Evolutionary conservation across 2,888 invertebrate species (phyloP).

Genomic region (Macrophya alboannulata): DNA sequence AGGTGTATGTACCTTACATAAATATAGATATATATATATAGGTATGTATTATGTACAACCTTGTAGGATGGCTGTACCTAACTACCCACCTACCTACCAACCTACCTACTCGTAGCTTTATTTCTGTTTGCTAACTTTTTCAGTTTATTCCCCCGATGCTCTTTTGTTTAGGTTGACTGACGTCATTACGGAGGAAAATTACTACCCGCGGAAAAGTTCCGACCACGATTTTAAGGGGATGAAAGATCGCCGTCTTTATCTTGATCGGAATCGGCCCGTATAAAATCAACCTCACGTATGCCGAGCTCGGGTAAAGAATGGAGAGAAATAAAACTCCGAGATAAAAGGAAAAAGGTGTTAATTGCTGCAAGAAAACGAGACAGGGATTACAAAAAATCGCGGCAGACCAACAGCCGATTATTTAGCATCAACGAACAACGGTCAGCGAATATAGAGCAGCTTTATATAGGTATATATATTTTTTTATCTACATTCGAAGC

Average conservation of each 20-base stretch:
- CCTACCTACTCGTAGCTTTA: background rate
- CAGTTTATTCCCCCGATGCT: background rate
- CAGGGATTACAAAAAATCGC: conserved; percentile 11
- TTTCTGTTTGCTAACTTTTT: conserved; percentile 36
- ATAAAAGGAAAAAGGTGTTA: conserved; percentile 22
- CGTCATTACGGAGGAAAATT: conserved; percentile 42
- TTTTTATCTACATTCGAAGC: background rate
- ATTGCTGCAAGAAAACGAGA: conserved; percentile 27
- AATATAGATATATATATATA: background rate
- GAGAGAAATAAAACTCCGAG: background rate
- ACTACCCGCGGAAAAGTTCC: background rate
- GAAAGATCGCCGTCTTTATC: conserved; percentile 11
- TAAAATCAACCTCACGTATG: conserved; percentile 22
- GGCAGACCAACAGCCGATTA: background rate
- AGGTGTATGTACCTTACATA: background rate
- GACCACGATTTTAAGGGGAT: background rate
- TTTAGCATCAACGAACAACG: conserved; percentile 6
- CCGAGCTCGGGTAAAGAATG: background rate
- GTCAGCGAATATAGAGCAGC: background rate
- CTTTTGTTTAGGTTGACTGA: conserved; percentile 21
- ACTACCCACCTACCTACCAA: no score
- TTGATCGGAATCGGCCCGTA: conserved; percentile 8
- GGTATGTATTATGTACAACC: conserved; percentile 17
- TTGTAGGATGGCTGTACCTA: background rate
- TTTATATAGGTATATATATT: background rate